A percentile compares a stretch with the other conserved stretches of the same genome.
phyloP scores from a whole-genome alignment of 2,113 vertebrate genomes.

The Smithornis capensis region DNA sequence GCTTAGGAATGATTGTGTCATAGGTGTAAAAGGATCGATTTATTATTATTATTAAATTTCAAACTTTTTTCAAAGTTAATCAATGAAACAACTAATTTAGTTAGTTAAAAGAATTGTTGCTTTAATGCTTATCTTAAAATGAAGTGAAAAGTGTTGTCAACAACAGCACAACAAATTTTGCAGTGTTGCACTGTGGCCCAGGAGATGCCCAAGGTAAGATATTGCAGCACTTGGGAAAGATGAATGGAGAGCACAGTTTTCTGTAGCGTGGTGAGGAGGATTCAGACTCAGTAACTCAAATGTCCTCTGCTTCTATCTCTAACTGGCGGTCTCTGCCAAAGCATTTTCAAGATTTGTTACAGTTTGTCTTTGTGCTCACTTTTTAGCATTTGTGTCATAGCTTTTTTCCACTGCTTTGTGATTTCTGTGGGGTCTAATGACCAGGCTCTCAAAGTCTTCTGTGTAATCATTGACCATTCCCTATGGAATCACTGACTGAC shows the following conservation, averaged over 20 bases:
- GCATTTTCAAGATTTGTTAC: not conserved
- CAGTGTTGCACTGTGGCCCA: not conserved
- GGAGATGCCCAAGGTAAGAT: not conserved
- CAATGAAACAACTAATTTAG: not conserved
- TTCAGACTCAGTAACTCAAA: not conserved
- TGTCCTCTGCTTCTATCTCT: not conserved
- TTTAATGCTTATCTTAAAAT: not conserved
- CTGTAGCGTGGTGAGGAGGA: not conserved
- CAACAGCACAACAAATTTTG: not conserved
- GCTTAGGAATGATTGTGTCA: not conserved
- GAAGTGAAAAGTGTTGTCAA: not conserved
- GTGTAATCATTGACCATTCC: not conserved
- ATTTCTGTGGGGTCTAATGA: not conserved
- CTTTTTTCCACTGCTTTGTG: not conserved
- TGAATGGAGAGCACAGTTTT: not conserved
- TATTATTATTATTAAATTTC: not conserved
- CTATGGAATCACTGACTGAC: rapidly evolving
- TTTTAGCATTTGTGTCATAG: not conserved
- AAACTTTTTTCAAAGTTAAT: not conserved
- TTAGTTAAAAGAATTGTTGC: not conserved
- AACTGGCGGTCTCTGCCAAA: not conserved
- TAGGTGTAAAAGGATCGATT: not conserved
- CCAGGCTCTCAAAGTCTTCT: not conserved
- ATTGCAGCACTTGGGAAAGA: not conserved
- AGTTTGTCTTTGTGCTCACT: not conserved